A percentile compares a stretch with the other conserved stretches of the same genome.
Conservation (phyloP, 2,113 vertebrate species). For the Grammomys surdaster region DNA sequence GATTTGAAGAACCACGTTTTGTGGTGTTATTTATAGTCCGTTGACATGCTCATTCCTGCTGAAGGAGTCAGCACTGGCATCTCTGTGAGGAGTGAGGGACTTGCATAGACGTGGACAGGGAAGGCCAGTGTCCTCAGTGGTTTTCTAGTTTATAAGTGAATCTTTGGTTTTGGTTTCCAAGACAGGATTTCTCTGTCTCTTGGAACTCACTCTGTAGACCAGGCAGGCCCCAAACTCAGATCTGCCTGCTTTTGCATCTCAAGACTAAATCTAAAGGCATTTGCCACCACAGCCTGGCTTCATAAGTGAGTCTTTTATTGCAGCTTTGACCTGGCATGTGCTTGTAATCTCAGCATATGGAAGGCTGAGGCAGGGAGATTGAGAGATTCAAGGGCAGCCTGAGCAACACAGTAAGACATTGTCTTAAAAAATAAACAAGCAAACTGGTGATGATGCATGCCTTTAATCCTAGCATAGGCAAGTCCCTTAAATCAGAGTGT, state of each 20-base stretch:
- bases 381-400: not conserved
- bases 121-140: not conserved
- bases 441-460: not conserved
- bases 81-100: not conserved
- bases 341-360: not conserved
- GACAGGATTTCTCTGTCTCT: not conserved
- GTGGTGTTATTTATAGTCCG: slow-evolving; percentile 43
- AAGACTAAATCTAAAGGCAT: not conserved
- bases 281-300: not conserved
- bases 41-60: slow-evolving; percentile 2
- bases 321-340: not conserved
- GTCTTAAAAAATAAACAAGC: not conserved
- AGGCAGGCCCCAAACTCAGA: not conserved
- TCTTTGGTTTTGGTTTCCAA: not conserved
- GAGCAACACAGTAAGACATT: not conserved
- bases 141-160: slow-evolving; percentile 65
- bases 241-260: not conserved
- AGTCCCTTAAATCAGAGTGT: not conserved
- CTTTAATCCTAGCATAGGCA: not conserved
- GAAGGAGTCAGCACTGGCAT: slow-evolving; percentile 29
- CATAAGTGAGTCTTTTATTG: slow-evolving; percentile 53
- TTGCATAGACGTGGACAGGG: not conserved
- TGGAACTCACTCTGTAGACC: not conserved
- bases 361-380: not conserved
- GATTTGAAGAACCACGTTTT: slow-evolving; percentile 45